phyloP scores from a whole-genome alignment of 2,888 invertebrate species.

The Metellina segmentata region DNA sequence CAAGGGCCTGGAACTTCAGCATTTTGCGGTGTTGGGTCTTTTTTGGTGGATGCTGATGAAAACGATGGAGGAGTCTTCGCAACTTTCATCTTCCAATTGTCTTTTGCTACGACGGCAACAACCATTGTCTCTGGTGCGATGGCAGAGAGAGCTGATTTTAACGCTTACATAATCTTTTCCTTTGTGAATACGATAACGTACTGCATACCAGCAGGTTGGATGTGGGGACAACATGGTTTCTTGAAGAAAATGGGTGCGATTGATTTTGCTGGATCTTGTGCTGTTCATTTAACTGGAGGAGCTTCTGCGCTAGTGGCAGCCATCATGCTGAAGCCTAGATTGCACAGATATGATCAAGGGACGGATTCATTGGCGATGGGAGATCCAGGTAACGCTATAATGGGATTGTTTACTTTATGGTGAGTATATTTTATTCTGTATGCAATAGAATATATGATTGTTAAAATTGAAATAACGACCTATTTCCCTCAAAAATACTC shows the following conservation, averaged over 20 bases:
- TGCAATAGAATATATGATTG: too few relatives aligned
- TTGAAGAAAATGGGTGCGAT: slow-evolving; percentile 91
- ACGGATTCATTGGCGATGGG: slow-evolving; percentile 77
- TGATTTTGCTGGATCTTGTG: slow-evolving; percentile 94
- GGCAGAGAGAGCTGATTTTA: slow-evolving; percentile 78
- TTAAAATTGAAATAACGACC: too few relatives aligned
- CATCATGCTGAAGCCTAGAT: slow-evolving; percentile 82
- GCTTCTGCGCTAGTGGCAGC: slow-evolving; percentile 91
- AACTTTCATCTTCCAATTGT: slow-evolving; percentile 82
- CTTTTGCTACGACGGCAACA: slow-evolving; percentile 92
- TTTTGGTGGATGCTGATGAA: slow-evolving; percentile 80
- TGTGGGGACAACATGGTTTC: slow-evolving; percentile 85
- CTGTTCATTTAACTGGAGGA: slow-evolving; percentile 90
- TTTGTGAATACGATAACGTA: slow-evolving; percentile 93
- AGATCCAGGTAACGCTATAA: slow-evolving; percentile 77
- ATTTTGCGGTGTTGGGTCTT: slow-evolving; percentile 81
- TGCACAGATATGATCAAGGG: slow-evolving; percentile 78
- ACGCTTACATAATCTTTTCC: slow-evolving; percentile 88
- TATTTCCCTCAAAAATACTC: too few relatives aligned
- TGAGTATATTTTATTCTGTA: slow-evolving; percentile 24
- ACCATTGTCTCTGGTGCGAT: slow-evolving; percentile 78
- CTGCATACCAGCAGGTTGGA: slow-evolving; percentile 89
- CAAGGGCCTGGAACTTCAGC: slow-evolving; percentile 79
- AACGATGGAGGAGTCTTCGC: slow-evolving; percentile 80
- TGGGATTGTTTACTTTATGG: slow-evolving; percentile 80